Percentiles rank a stretch among this genome's conserved stretches.
These are phyloP conservation scores for Bicyclus anynana DNA, from an alignment of 1,140 invertebrate genomes.

Conservation along the genomic window DNA sequence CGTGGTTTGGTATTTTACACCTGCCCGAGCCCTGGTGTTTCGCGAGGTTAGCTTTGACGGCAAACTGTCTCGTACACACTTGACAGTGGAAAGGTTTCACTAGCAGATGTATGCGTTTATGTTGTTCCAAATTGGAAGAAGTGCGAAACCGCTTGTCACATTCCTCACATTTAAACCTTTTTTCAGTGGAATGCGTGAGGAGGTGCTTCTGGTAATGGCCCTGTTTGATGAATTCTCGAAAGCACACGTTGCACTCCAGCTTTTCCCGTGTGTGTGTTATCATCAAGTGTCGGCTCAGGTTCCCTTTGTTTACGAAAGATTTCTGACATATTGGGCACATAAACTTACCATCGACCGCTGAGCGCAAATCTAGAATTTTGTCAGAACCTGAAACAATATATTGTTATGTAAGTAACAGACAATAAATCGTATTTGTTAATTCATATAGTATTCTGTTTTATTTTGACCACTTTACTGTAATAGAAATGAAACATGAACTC, in stretches of 20 bases:
- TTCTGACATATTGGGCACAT: slow-evolving; percentile 40
- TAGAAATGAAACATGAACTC: too few species aligned
- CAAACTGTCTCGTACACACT: slow-evolving; percentile 34
- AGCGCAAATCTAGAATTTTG: slow-evolving; percentile 26
- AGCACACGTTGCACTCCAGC: slow-evolving; percentile 34
- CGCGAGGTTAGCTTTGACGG: slow-evolving; percentile 31
- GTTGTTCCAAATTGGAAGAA: slow-evolving; percentile 38
- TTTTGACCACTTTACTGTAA: slow-evolving; percentile 1
- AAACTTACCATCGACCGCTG: slow-evolving; percentile 28
- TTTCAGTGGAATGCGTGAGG: slow-evolving; percentile 19
- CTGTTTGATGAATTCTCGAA: slow-evolving; percentile 26
- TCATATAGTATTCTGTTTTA: not conserved
- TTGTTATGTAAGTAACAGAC: not conserved
- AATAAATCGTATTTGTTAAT: not conserved
- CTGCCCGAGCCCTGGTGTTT: slow-evolving; percentile 35
- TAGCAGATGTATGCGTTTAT: slow-evolving; percentile 33
- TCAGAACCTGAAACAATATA: slow-evolving; percentile 30
- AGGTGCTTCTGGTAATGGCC: slow-evolving; percentile 34
- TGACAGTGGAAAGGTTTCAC: slow-evolving; percentile 39
- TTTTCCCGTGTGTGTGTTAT: slow-evolving; percentile 31
- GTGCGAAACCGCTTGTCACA: slow-evolving; percentile 45
- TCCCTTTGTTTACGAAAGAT: slow-evolving; percentile 31
- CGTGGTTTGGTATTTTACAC: slow-evolving; percentile 27
- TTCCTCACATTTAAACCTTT: slow-evolving; percentile 27
- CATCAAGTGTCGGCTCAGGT: slow-evolving; percentile 35